Conservation (phyloP, 2,113 vertebrate species). For the Scomber japonicus region DNA sequence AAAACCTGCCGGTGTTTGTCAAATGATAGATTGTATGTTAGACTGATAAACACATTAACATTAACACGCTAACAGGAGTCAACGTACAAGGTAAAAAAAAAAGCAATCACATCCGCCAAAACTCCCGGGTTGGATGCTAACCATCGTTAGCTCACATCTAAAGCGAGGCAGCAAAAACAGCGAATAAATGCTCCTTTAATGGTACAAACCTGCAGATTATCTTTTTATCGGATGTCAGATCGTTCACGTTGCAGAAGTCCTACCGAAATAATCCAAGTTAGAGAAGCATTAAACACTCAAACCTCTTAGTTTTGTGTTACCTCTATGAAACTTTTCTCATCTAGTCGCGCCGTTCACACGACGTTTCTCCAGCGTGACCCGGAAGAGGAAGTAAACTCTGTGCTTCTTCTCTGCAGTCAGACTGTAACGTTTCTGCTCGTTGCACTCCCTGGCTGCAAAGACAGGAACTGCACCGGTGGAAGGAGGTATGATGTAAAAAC, state of each 20-base stretch:
- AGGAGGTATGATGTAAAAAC: too few relatives aligned
- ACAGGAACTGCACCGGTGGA: neutral
- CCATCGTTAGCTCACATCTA: constrained; percentile 57
- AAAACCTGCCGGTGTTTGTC: neutral
- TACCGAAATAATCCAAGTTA: neutral
- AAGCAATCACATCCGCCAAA: constrained; percentile 49
- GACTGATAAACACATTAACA: neutral
- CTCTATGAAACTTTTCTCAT: constrained; percentile 62
- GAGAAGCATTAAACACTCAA: neutral
- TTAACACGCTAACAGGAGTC: neutral
- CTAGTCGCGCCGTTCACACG: constrained; percentile 68
- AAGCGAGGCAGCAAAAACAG: constrained; percentile 25
- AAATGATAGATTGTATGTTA: neutral
- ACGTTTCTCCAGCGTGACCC: constrained; percentile 73
- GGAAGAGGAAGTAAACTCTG: constrained; percentile 69
- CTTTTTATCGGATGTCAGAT: neutral
- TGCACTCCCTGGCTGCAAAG: constrained; percentile 20
- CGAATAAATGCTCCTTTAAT: neutral
- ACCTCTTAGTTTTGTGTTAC: neutral
- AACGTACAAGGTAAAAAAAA: constrained; percentile 15
- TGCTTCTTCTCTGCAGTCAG: constrained; percentile 22
- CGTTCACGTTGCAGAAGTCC: neutral
- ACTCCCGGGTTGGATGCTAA: constrained; percentile 50
- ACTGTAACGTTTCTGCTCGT: too few relatives aligned
- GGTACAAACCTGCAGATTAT: constrained; percentile 26